phyloP scores from a whole-genome alignment of 2,797 vertebrate genomes.

The Mycteria americana region DNA sequence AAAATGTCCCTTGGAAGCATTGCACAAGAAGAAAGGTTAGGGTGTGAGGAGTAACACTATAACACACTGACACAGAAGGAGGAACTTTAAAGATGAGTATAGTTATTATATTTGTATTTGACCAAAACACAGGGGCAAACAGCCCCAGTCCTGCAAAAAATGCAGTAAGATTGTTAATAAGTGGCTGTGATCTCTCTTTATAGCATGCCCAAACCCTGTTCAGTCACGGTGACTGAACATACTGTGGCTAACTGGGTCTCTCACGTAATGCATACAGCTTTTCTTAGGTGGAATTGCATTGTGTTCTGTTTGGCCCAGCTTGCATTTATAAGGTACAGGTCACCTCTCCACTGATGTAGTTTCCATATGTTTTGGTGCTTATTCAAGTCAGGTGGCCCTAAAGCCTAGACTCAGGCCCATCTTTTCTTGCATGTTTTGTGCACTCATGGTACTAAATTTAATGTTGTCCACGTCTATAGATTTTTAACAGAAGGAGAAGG shows the following conservation, averaged over 20 bases:
- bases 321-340: neutral
- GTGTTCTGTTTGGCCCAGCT: neutral
- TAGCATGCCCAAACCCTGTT: neutral
- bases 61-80: neutral
- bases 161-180: neutral
- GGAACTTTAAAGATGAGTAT: neutral
- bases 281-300: neutral
- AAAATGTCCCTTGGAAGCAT: neutral
- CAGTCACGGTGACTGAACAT: neutral
- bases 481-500: neutral
- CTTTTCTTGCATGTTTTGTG: neutral
- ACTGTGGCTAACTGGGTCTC: neutral
- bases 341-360: neutral
- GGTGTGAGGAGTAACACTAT: neutral
- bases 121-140: neutral
- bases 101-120: neutral
- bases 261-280: neutral
- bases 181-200: neutral
- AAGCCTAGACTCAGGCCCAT: neutral
- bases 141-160: neutral
- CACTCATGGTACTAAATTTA: neutral
- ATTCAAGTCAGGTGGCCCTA: neutral
- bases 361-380: neutral
- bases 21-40: neutral
- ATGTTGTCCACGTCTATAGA: neutral